phyloP scores from a whole-genome alignment of 2,113 vertebrate genomes.

The human (Homo sapiens) region GRCh38 chr13:92390001-92390500 shows the following conservation, averaged over 20 bases:
- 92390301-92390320: not conserved
- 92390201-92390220: not conserved
- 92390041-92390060: not conserved
- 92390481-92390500: not conserved
- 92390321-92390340: not conserved
- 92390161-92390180: not conserved
- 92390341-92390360: not conserved
- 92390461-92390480: not conserved
- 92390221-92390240: conserved; percentile 3
- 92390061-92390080: not conserved
- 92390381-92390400: not conserved
- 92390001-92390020: conserved; percentile 8
- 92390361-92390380: conserved; percentile 49
- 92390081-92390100: not conserved
- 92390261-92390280: not conserved
- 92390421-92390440: conserved; percentile 28
- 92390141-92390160: not conserved
- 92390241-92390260: not conserved
- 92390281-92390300: not conserved
- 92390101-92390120: not conserved
- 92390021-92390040: not conserved
- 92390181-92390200: not conserved
- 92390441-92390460: not conserved
- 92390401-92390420: not conserved
- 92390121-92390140: not conserved